Base-by-base conservation (phyloP, 1,140 invertebrate species). In the Pectinophora gossypiella region DNA sequence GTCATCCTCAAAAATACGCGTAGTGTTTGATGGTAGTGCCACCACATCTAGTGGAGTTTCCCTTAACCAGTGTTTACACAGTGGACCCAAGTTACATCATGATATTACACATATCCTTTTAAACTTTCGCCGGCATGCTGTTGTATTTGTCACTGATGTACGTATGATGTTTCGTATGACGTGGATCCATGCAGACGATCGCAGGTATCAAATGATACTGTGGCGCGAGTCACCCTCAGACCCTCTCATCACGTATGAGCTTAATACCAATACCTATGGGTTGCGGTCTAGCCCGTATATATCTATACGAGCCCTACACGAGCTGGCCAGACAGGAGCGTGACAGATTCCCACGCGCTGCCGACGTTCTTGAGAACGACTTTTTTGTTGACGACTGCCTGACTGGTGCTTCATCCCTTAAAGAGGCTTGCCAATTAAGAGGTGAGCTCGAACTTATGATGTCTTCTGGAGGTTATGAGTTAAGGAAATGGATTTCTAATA, bases 201-300 rank as follows among this genome's bases (percentile, higher is more conserved):
- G 57, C 9, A 53, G 70, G 16, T 76, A 71, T 21, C 83, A 89
- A 56, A 46, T 68, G 32, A 87, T 89, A 9, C 23, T 88, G 3
- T 89, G 87, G 78, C 56, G 76, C 19, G 22, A 56, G 0, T 38
- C 51, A 9, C 63, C 58, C 0, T 23, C 50, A 12, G 19, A 74
- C 21, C 21, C 42, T 12, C 7, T 85, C 0, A 52, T 45, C 21
- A 51, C 47, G 10, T 88, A 57, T 66, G 60, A 56, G 20, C 35
- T 86, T 1, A 68, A 57, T 12, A 85, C 72, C 0, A 66, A 83
- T 10, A 85, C 85, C 0, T 88, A 80, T 56, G 85, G 82, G 1
- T 71, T 72, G 22, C 48, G 62, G 5, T 61, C 59, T 6, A 76
- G 78, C 6, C 64, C 79, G 1, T 87, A 57, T 60, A 47, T 77